Base-by-base conservation (phyloP, 2,797 vertebrate genomes). In the Aphelocoma californica region DNA sequence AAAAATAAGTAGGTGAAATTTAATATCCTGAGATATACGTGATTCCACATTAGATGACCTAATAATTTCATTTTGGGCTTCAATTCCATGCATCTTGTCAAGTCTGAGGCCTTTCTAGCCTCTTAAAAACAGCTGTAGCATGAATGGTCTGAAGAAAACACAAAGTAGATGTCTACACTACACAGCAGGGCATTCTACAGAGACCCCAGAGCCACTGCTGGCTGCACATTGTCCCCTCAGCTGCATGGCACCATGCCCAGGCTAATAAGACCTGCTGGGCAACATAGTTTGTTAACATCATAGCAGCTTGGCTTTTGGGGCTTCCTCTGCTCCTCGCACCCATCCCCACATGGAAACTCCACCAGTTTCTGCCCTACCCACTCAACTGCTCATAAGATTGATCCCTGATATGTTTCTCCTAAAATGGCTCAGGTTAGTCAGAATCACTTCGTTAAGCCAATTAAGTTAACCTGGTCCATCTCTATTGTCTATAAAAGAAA, bases 201-300 rank as follows among this genome's bases (percentile, higher is more conserved):
- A 58, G 85, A 88, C 58, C 54, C 31, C 85, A 88, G 81, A 67
- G 71, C 48, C 75, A 44, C 75, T 69, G 79, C 80, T 48, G 85
- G 28, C 88, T 83, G 77, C 70, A 72, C 4, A 45, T 73, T 90
- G 79, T 91, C 62, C 72, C 66, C 62, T 93, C 93, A 90, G 90
- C 94, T 93, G 95, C 94, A 28, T 92, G 95, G 95, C 93, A 75
- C 42, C 0, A 0, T 92, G 93, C 91, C 96, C 91, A 86, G 90
- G 80, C 82, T 88, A 90, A 69, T 69, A 40, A 56, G 80, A 86
- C 73, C 54, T 75, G 80, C 82, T 79, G 80, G 78, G 88, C 2
- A 0, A 13, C 54, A 65, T 11, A 19, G 65, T 85, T 86, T 71
- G 91, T 81, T 84, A 86, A 25, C 3, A 0, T 88, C 72, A 57